phyloP scores from a whole-genome alignment of 1,140 invertebrate genomes.

The Ylistrum balloti region DNA sequence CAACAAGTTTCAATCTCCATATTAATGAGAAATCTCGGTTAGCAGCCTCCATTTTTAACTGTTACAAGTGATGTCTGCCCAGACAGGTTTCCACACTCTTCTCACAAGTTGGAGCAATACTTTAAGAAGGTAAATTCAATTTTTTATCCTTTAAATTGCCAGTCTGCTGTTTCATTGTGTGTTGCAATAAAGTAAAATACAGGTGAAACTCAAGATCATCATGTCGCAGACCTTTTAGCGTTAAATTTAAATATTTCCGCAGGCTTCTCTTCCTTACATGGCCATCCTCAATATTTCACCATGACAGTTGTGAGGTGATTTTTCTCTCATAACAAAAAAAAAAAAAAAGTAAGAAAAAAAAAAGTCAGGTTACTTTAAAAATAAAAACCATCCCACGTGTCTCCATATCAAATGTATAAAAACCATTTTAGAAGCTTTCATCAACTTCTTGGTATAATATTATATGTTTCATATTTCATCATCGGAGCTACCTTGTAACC shows the following conservation, averaged over 20 bases:
- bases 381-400: no score
- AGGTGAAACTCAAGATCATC: conserved; percentile 27
- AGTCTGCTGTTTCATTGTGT: conserved; percentile 7
- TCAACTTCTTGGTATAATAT: not conserved
- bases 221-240: conserved; percentile 23
- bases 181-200: conserved; percentile 35
- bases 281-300: conserved; percentile 24
- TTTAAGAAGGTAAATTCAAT: not conserved
- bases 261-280: not conserved
- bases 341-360: not conserved
- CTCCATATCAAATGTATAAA: not conserved
- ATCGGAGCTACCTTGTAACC: not conserved
- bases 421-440: not conserved
- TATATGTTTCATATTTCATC: not conserved
- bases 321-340: not conserved
- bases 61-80: not conserved
- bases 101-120: not conserved
- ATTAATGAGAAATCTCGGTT: not conserved
- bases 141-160: conserved; percentile 35
- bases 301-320: not conserved
- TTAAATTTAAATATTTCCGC: conserved; percentile 28
- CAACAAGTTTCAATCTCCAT: conserved; percentile 19
- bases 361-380: not conserved
- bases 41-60: conserved; percentile 21
- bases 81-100: not conserved